Base-by-base conservation (phyloP, 1,140 invertebrate genomes). In the Drosophila persimilis region DNA sequence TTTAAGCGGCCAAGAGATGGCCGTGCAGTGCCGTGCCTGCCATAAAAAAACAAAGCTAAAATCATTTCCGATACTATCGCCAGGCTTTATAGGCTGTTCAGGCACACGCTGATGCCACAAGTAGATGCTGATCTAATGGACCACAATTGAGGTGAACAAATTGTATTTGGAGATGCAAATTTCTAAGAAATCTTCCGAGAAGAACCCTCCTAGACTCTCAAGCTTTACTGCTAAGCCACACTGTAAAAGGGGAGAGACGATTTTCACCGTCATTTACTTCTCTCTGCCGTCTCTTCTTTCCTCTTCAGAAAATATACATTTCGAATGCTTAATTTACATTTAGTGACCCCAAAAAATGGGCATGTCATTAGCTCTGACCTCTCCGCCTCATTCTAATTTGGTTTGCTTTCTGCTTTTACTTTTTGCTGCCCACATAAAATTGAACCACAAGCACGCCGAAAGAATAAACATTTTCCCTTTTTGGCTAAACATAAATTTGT, bases 361-460 rank as follows among this genome's bases (percentile, higher is more conserved):
- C 35, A 39, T 5, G 35, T 35, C n/a, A 39, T 3, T 29, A 24
- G 6, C 22, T 39, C 35, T 54, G 7, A 56, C 24, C 24, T 24
- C 7, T 65, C 11, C 1, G 4, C n/a, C 44, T 11, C 46, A 39
- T 52, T 52, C n/a, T 29, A 44, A 61, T 63, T 61, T 31, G 22
- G 35, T 39, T 39, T 39, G 35, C 35, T 39, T 39, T 39, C 41
- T 55, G 45, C 62, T 67, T 50, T 69, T 69, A 69, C 51, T 67
- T 69, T 67, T 65, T 2, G 47, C 65, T 43, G 22, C 47, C 64
- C 64, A 67, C 48, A 67, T 47, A 47, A 47, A 54, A 26, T 45
- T 4, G 2, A 44, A 44, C 44, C 24, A 11, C 3, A 17, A 20
- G 61, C 26, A 51, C 29, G 8, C 31, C 4, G 35, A 39, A 39